These are phyloP conservation scores for Lota lota DNA, from an alignment of 2,113 vertebrate species.

Conservation along the genomic window DNA sequence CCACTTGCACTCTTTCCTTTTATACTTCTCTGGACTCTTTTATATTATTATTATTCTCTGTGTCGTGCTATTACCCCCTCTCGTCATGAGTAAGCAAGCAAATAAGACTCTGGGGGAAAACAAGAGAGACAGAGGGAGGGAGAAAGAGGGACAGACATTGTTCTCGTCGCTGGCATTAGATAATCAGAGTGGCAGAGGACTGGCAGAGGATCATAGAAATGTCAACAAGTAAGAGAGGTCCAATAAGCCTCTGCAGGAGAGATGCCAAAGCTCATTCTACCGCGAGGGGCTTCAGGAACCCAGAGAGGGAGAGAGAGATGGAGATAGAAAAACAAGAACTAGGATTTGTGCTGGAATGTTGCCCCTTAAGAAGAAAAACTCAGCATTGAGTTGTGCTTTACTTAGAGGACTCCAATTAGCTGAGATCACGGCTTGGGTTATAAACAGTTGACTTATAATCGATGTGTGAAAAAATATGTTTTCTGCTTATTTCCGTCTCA, in stretches of 20 bases:
- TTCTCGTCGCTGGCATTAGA: constrained; percentile 43
- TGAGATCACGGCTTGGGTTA: neutral
- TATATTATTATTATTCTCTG: neutral
- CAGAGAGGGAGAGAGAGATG: constrained; percentile 1
- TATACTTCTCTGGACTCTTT: neutral
- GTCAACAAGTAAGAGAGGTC: constrained; percentile 60
- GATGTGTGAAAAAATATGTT: neutral
- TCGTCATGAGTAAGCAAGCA: constrained; percentile 23
- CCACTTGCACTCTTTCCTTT: constrained; percentile 2
- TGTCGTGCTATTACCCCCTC: constrained; percentile 19
- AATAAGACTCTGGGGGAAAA: too few relatives aligned
- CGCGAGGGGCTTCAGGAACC: constrained; percentile 32
- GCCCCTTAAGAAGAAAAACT: constrained; percentile 16
- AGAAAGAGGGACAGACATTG: constrained; percentile 22
- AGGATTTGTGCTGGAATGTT: constrained; percentile 51
- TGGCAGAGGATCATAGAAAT: constrained; percentile 66
- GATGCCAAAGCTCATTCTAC: constrained; percentile 48
- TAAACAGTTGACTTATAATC: neutral
- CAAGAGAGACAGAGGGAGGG: constrained; percentile 21
- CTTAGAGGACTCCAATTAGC: constrained; percentile 35
- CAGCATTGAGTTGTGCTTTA: constrained; percentile 16
- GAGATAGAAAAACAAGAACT: constrained; percentile 31
- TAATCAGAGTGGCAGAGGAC: constrained; percentile 29
- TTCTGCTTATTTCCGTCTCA: too few relatives aligned
- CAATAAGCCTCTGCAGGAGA: constrained; percentile 47